Percentiles rank a stretch among this genome's conserved stretches.
Evolutionary conservation across 2,797 vertebrate genomes (phyloP).

Genomic region (Neopelma chrysocephalum): DNA sequence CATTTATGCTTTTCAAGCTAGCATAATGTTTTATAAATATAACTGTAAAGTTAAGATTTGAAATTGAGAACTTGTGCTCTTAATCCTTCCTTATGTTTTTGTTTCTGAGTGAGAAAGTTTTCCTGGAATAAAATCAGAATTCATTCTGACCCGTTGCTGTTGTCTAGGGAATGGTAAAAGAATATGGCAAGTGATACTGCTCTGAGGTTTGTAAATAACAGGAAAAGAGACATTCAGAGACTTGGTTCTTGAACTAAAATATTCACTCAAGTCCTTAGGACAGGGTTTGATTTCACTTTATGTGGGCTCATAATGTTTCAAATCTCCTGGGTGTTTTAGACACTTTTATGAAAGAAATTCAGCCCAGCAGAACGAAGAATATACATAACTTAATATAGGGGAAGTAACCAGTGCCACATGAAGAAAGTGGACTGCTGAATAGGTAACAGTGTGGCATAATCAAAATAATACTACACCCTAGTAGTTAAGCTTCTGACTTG

Average conservation of each 20-base stretch:
- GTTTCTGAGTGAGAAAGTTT: not conserved
- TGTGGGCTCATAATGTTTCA: not conserved
- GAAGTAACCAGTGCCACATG: not conserved
- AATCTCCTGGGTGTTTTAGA: not conserved
- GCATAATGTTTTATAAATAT: not conserved
- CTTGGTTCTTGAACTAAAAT: not conserved
- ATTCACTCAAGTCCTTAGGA: not conserved
- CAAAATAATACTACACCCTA: not conserved
- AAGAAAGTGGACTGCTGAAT: not conserved
- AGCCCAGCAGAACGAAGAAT: not conserved
- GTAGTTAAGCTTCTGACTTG: not conserved
- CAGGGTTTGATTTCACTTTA: constrained; percentile 8
- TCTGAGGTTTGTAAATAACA: constrained; percentile 5
- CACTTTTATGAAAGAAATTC: not conserved
- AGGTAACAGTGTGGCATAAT: not conserved
- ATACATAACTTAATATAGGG: not conserved
- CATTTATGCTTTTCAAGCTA: not conserved
- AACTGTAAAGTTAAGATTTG: not conserved
- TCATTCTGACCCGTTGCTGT: not conserved
- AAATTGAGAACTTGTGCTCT: not conserved
- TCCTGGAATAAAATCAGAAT: constrained; percentile 7
- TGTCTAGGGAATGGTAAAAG: constrained; percentile 30
- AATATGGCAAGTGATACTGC: not conserved
- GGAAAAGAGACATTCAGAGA: constrained; percentile 8
- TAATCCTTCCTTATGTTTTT: not conserved